A percentile compares a stretch with the other conserved stretches of the same genome.
These are phyloP conservation scores for Masnerella sp. DNA, from an alignment of 2,888 invertebrate genomes.

Conservation along the genomic window DNA sequence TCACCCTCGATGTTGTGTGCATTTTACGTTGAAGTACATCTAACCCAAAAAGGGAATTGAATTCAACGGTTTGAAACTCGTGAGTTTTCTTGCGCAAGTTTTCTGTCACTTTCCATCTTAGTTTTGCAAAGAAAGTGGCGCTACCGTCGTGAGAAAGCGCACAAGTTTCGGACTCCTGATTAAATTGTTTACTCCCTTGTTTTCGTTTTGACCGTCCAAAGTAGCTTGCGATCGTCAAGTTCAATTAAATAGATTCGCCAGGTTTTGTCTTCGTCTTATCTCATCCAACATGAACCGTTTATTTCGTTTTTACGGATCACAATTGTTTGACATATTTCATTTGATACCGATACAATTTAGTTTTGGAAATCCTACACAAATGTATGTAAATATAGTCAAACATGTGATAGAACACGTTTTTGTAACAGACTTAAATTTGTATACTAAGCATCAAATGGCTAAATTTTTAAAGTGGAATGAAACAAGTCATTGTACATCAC, in stretches of 20 bases:
- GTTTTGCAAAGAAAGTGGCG: no score
- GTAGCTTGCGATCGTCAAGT: conserved; percentile 29
- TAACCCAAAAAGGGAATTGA: conserved; percentile 49
- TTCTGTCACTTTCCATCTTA: no score
- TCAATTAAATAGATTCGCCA: conserved; percentile 23
- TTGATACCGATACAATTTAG: conserved; percentile 12
- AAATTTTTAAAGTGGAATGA: no score
- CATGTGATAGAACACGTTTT: conserved; percentile 34
- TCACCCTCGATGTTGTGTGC: conserved; percentile 28
- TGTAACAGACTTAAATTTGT: conserved; percentile 20
- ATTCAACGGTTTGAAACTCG: no score
- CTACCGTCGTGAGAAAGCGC: no score
- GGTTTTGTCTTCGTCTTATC: neutral
- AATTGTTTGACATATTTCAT: conserved; percentile 49
- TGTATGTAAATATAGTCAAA: conserved; percentile 57
- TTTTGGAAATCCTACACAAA: conserved; percentile 24
- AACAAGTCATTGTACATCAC: conserved; percentile 34
- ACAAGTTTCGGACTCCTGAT: no score
- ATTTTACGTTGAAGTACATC: conserved; percentile 37
- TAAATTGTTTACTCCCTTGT: conserved; percentile 35
- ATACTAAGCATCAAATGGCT: no score
- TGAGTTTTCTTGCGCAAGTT: no score
- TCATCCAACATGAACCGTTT: neutral
- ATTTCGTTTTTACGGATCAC: conserved; percentile 31
- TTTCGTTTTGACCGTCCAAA: conserved; percentile 32